Evolutionary conservation across 2,888 invertebrate genomes (phyloP), one percentile per base, ranked within the genome.

Genomic region (Lasiommata megera): DNA sequence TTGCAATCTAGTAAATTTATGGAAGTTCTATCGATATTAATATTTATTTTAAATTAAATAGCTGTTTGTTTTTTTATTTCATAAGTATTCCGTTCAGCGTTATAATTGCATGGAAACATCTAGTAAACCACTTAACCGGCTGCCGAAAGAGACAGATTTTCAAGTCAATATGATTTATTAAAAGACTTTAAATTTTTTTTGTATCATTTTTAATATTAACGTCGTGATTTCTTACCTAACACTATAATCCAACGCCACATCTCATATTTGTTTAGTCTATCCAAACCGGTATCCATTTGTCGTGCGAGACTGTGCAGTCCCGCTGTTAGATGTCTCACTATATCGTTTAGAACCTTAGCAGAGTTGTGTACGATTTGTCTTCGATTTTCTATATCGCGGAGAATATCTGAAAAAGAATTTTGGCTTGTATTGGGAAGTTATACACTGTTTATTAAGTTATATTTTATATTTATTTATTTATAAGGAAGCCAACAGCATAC

Each of bases 181-280:
- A n/a, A n/a, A n/a, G n/a, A n/a, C n/a, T n/a, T n/a, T n/a, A n/a
- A n/a, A n/a, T n/a, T n/a, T n/a, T n/a, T n/a, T n/a, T n/a, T n/a
- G n/a, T n/a, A n/a, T 2, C 11, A 23, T 23, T 23, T 23, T 23
- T 23, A 23, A 23, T 23, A n/a, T 31, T 9, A 31, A 31, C 1
- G 1, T 31, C 1, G 17, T 11, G 1, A 43, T 23, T 56, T 9
- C 56, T 61, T 80, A 94, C 95, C 92, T 64, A 94, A 74, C 74
- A 94, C 92, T 40, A 91, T 70, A 44, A 92, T 80, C 94, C 95
- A 94, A 66, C 94, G 87, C 87, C 92, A 92, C 67, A 92, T 84
- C 71, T 95, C 94, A 70, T 93, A 92, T 55, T 82, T 82, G 64
- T 91, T 91, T 44, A 93, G 67, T 72, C 88, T 80, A 68, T 91